Evolutionary conservation across 2,113 vertebrate species (phyloP), one percentile per base, ranked within the genome.

Genomic region (Nanorana parkeri): DNA sequence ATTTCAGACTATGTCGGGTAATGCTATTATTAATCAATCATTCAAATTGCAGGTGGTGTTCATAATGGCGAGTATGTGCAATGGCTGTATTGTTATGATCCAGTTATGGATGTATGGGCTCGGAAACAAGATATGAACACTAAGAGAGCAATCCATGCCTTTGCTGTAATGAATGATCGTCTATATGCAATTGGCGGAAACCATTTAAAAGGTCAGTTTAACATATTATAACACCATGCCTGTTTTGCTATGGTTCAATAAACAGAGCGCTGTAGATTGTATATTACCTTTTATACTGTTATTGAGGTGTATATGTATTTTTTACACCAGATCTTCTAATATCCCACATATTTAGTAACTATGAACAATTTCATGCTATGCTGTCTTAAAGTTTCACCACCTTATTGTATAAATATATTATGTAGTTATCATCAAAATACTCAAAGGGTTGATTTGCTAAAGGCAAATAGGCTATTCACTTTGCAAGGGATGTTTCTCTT

Each of bases 101-200:
- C 98, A 0, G 88, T 96, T 85, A 99, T 99, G 97, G 97, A 99
- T n/a, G 96, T 99, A 86, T 99, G 98, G 98, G 96, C 97, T 86
- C 90, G 97, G 83, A 99, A 99, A 89, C 97, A 99, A 90, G 97
- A 99, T 87, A 99, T 99, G 98, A 99, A 99, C 95, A 99, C 98
- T 85, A 99, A 99, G 88, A 92, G 98, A 0, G 98, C 98, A 20
- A 99, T 99, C 91, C 98, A 99, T 83, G 93, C 96, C 80, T 92
- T 99, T 87, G 97, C 98, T 80, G 97, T 96, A 85, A 98, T 98
- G 96, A 99, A 96, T 83, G 97, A 99, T 84, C 96, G 98, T 84
- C 94, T 99, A 67, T 99, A 99, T 73, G 96, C 98, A 68, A 99
- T 99, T 86, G 98, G 97, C 87, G 98, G 98, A 90, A 99, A 99